Conservation (phyloP, 2,888 invertebrate species). For the Blera fallax region DNA sequence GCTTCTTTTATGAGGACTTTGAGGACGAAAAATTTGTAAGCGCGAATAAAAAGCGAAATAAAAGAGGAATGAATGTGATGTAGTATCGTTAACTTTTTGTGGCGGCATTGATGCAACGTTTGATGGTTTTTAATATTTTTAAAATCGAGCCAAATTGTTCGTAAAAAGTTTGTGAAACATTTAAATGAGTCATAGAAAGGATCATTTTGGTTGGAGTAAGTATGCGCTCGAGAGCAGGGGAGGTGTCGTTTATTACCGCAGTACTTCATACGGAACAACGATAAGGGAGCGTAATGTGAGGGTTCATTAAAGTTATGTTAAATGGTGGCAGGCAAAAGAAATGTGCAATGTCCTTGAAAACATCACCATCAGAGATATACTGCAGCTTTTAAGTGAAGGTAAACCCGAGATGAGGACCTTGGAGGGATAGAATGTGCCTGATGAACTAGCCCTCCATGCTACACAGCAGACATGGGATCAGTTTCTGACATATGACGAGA, state of each 20-base stretch:
- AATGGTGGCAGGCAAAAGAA: too few species aligned
- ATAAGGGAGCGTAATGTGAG: too few species aligned
- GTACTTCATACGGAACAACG: background rate
- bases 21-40: slow-evolving; percentile 17
- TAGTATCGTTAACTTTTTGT: slow-evolving; percentile 45
- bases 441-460: too few species aligned
- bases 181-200: slow-evolving; percentile 27
- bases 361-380: too few species aligned
- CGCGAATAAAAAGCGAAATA: slow-evolving; percentile 37
- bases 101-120: slow-evolving; percentile 42
- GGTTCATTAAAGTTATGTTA: too few species aligned
- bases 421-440: too few species aligned
- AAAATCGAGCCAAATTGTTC: slow-evolving; percentile 29
- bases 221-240: background rate
- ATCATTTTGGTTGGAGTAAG: slow-evolving; percentile 28
- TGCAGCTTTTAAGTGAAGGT: too few species aligned
- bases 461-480: too few species aligned
- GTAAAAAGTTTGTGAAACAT: slow-evolving; percentile 32
- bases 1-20: slow-evolving; percentile 1
- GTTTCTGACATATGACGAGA: too few species aligned
- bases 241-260: background rate
- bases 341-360: too few species aligned
- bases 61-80: slow-evolving; percentile 42
- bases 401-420: too few species aligned
- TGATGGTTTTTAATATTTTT: slow-evolving; percentile 45